phyloP scores from a whole-genome alignment of 2,113 vertebrate genomes.

The Odocoileus hemionus region DNA sequence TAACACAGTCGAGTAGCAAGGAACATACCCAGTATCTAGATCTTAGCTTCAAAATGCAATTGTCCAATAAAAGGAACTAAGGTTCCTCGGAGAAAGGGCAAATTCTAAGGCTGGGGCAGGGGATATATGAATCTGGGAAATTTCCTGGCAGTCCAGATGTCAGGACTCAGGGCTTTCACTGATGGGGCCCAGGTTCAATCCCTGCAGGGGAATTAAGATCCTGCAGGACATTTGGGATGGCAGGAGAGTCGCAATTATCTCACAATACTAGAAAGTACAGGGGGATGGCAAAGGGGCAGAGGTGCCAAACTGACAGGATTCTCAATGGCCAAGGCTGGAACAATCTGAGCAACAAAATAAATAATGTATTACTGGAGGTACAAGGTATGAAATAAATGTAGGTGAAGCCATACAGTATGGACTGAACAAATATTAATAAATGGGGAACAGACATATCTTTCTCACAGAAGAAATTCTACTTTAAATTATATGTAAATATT shows the following conservation, averaged over 20 bases:
- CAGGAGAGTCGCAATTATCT: not conserved
- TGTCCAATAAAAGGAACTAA: slow-evolving; percentile 22
- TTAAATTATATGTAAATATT: not conserved
- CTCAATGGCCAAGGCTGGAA: not conserved
- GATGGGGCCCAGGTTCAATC: not conserved
- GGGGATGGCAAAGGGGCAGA: not conserved
- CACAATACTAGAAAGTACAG: not conserved
- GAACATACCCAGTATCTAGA: not conserved
- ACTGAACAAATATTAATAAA: not conserved
- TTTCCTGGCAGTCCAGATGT: not conserved
- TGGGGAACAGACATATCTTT: not conserved
- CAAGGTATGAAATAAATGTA: not conserved
- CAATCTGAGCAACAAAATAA: not conserved
- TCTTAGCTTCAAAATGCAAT: not conserved
- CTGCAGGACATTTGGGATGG: not conserved
- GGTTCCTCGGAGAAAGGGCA: not conserved
- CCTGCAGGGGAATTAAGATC: not conserved
- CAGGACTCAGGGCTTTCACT: not conserved
- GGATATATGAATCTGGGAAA: not conserved
- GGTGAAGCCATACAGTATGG: not conserved
- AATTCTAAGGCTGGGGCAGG: not conserved
- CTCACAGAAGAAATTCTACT: not conserved
- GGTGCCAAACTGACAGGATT: not conserved
- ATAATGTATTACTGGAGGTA: not conserved
- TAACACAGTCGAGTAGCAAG: not conserved